Evolutionary conservation across 2,888 invertebrate genomes (phyloP), one percentile per base, ranked within the genome.

Genomic region (Oscheius sp.): DNA sequence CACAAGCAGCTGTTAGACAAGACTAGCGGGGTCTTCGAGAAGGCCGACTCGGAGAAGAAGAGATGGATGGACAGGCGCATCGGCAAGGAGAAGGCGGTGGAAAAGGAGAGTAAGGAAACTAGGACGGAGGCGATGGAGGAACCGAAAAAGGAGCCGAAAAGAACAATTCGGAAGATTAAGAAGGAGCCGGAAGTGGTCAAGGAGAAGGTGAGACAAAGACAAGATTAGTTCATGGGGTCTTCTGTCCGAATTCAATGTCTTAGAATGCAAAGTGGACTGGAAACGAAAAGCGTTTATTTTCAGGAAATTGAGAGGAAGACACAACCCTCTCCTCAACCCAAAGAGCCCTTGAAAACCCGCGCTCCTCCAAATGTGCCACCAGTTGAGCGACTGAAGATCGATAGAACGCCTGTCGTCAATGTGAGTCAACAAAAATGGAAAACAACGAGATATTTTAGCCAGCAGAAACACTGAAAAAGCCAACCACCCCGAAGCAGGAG

Each of bases 41-140:
- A 80, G 74, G 87, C 86, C 7, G 87, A 86, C 32, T 81, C 80
- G 70, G 87, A 87, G 70, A 84, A 85, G 59, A 76, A 79, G 42
- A 78, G 82, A 57, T 86, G 84, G 82, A 83, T 80, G 53, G 85
- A 83, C 63, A 71, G 68, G 48, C 76, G 84, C 21, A 84, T 86
- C 50, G 81, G 79, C 11, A 86, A 85, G 58, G 70, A 76, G 55
- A 70, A 76, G 50, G 83, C 84, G 53, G 65, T 62, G 66, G 84
- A 83, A 72, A 72, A 79, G 21, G 77, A 76, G 9, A 76, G 73
- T 59, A 78, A 79, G 37, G 75, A 83, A 57, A 80, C 77, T 9
- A 80, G 76, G 13, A 78, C 11, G 1, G 53, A 70, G 21, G 47
- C 33, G 35, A 32, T 35, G 13, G 62, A 66, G 21, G 74, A 63